These are phyloP conservation scores for Drosophila trichaetosa DNA, from an alignment of 2,888 invertebrate genomes.

Conservation along the genomic window DNA sequence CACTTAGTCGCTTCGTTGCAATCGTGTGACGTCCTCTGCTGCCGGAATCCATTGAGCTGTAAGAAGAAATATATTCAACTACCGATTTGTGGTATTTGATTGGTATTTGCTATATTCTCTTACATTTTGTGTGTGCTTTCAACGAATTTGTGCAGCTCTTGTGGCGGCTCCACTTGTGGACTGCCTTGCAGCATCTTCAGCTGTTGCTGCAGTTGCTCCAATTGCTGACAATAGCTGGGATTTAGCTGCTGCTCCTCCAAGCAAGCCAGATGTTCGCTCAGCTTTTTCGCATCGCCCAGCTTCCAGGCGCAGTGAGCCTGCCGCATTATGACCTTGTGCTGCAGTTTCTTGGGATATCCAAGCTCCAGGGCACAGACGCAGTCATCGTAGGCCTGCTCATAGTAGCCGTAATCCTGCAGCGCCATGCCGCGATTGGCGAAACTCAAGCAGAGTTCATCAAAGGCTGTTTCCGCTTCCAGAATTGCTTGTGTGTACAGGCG, in stretches of 20 bases:
- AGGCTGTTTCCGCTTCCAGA: conserved; percentile 65
- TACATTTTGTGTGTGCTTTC: conserved; percentile 38
- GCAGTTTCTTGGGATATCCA: conserved; percentile 68
- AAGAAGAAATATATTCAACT: background rate
- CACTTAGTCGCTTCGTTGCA: conserved; percentile 86
- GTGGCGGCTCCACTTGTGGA: background rate
- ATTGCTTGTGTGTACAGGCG: conserved; percentile 80
- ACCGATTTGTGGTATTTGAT: background rate
- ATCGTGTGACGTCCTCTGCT: conserved; percentile 82
- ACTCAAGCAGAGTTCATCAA: conserved; percentile 69
- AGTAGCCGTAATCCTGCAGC: conserved; percentile 80
- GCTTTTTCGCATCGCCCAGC: conserved; percentile 37
- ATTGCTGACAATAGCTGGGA: conserved; percentile 46
- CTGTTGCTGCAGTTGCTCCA: conserved; percentile 47
- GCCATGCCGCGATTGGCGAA: conserved; percentile 83
- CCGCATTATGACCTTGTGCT: conserved; percentile 72
- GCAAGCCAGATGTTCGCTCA: conserved; percentile 49
- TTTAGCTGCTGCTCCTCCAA: conserved; percentile 55
- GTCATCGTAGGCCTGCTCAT: conserved; percentile 80
- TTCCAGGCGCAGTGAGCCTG: conserved; percentile 74
- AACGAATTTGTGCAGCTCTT: background rate
- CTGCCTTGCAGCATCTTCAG: conserved; percentile 1
- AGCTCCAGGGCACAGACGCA: conserved; percentile 77
- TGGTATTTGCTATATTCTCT: conserved; percentile 3
- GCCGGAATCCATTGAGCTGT: conserved; percentile 25